These are phyloP conservation scores for Pedionomus torquatus DNA, from an alignment of 2,113 vertebrate genomes.

Conservation along the genomic window DNA sequence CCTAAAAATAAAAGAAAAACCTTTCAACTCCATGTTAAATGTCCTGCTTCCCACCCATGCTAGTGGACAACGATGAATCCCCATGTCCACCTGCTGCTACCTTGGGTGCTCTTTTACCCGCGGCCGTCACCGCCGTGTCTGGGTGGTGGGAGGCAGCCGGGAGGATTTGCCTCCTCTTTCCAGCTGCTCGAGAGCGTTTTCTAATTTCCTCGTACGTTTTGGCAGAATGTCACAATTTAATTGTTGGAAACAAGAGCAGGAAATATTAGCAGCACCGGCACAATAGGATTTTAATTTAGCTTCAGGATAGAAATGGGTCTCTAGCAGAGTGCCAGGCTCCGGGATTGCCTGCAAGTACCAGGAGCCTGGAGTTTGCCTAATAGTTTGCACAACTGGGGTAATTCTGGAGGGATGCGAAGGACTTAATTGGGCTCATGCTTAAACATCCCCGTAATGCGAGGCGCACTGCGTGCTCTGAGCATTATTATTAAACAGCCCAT, in stretches of 20 bases:
- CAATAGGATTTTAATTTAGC: conserved; percentile 69
- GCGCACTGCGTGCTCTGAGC: conserved; percentile 27
- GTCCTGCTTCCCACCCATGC: accelerated
- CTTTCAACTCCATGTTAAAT: accelerated
- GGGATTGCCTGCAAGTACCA: background rate
- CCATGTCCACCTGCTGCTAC: accelerated
- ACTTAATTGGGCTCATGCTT: conserved; percentile 64
- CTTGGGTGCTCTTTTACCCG: background rate
- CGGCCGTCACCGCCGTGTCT: accelerated
- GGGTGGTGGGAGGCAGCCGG: background rate
- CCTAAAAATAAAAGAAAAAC: background rate
- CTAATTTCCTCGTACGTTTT: background rate
- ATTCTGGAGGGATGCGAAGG: conserved; percentile 32
- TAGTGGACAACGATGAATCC: accelerated
- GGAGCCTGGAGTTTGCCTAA: conserved; percentile 58
- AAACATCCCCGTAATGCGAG: conserved; percentile 43
- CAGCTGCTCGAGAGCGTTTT: background rate
- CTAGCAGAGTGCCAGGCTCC: conserved; percentile 46
- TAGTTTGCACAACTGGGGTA: conserved; percentile 49
- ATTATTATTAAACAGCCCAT: conserved; percentile 67
- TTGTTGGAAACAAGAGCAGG: conserved; percentile 61
- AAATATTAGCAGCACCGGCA: conserved; percentile 53
- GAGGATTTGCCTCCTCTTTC: background rate
- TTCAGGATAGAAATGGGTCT: conserved; percentile 50
- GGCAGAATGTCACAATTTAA: conserved; percentile 54